Conservation (phyloP, 2,888 invertebrate genomes). For the Diabrotica balteata region DNA sequence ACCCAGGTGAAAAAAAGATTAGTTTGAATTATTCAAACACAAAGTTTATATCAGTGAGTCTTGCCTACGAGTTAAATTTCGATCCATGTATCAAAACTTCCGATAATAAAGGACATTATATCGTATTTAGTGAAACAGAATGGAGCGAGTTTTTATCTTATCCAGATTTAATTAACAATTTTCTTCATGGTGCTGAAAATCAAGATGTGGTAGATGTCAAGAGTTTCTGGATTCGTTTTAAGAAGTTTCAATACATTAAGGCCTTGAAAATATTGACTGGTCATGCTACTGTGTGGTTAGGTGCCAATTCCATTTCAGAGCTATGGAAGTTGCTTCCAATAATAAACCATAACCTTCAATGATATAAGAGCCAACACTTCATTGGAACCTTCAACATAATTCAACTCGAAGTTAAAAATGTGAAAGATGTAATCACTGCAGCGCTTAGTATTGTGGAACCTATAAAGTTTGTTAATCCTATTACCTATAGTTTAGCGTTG, state of each 20-base stretch:
- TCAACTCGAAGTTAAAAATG: background rate
- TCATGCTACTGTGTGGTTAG: background rate
- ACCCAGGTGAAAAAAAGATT: background rate
- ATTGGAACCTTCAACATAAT: background rate
- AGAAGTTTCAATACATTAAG: background rate
- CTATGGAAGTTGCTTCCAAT: background rate
- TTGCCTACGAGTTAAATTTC: background rate
- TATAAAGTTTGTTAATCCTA: background rate
- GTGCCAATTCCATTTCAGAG: background rate
- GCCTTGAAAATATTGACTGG: background rate
- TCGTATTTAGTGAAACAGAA: background rate
- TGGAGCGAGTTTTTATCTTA: background rate
- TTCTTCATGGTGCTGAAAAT: background rate
- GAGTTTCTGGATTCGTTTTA: background rate
- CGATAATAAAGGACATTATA: no score
- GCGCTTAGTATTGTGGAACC: background rate
- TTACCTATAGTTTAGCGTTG: background rate
- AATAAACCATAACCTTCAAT: background rate
- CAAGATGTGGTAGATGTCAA: background rate
- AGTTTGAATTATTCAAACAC: background rate
- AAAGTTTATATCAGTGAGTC: background rate
- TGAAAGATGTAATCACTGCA: background rate
- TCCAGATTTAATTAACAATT: background rate
- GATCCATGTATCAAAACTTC: no score
- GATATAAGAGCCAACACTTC: background rate